A percentile compares a stretch with the other conserved stretches of the same genome.
phyloP scores from a whole-genome alignment of 2,113 vertebrate species.

The Grus americana region DNA sequence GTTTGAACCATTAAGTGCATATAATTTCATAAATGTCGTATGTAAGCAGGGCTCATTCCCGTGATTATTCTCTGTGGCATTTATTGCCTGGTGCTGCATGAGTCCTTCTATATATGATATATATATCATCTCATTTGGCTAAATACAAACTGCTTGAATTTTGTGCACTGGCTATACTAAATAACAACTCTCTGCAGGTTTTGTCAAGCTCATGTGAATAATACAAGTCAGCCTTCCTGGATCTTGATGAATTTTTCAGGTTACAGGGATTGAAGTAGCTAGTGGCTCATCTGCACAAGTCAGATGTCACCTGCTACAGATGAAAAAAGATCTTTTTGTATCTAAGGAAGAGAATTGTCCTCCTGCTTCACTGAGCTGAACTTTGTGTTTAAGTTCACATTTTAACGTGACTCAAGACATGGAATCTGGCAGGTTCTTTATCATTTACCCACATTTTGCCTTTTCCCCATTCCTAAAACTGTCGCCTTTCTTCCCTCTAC shows the following conservation, averaged over 20 bases:
- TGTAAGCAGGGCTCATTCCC: background rate
- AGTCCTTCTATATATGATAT: background rate
- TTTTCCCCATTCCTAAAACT: conserved; percentile 38
- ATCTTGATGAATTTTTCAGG: background rate
- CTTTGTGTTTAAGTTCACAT: conserved; percentile 25
- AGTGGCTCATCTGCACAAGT: background rate
- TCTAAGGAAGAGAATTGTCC: conserved; percentile 11
- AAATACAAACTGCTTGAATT: background rate
- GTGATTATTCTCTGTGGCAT: background rate
- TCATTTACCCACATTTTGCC: conserved; percentile 21
- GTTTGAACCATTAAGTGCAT: conserved; percentile 18
- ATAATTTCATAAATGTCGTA: background rate
- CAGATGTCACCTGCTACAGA: background rate
- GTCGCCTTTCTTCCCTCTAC: background rate
- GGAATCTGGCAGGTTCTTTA: conserved; percentile 27
- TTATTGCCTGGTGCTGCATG: background rate
- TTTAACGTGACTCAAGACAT: background rate
- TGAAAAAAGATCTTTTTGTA: conserved; percentile 18
- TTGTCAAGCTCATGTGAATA: background rate
- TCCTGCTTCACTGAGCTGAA: conserved; percentile 14
- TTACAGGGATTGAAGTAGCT: background rate
- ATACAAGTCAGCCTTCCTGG: background rate
- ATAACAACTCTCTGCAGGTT: background rate
- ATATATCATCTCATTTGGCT: background rate
- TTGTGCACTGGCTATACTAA: background rate